phyloP scores from a whole-genome alignment of 2,113 vertebrate genomes.

The Muntiacus muntjak region DNA sequence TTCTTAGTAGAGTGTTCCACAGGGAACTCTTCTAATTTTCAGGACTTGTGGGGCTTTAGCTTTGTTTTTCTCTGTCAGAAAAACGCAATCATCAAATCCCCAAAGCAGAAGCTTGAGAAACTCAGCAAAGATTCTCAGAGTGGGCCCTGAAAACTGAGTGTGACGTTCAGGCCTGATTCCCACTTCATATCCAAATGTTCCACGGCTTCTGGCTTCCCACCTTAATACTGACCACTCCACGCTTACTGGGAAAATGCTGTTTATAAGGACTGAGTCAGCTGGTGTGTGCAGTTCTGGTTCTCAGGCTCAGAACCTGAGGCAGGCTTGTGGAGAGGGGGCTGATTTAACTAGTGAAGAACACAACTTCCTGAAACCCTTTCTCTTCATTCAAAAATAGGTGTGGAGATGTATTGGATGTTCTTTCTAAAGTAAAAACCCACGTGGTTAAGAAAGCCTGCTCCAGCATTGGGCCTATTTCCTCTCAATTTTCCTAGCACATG shows the following conservation, averaged over 20 bases:
- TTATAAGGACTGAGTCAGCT: background rate
- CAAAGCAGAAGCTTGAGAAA: background rate
- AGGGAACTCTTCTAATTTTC: conserved; percentile 48
- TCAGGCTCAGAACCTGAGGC: background rate
- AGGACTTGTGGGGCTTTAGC: background rate
- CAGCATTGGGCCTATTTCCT: background rate
- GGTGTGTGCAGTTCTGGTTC: background rate
- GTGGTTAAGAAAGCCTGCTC: background rate
- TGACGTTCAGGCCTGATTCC: no score
- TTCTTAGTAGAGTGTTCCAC: conserved; percentile 20
- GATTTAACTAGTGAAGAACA: background rate
- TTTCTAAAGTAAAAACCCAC: background rate
- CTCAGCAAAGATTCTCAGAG: background rate
- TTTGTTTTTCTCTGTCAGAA: conserved; percentile 38
- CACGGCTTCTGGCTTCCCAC: background rate
- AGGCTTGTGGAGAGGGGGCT: fast-evolving
- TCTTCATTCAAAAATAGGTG: background rate
- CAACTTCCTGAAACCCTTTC: background rate
- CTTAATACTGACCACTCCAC: no score
- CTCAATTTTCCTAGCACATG: background rate
- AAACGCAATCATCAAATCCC: conserved; percentile 3
- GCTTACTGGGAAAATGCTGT: background rate
- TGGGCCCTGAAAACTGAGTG: background rate
- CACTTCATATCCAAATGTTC: background rate
- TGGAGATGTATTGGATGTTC: background rate